These are phyloP conservation scores for Solea solea DNA, from an alignment of 2,113 vertebrate species.

Conservation along the genomic window DNA sequence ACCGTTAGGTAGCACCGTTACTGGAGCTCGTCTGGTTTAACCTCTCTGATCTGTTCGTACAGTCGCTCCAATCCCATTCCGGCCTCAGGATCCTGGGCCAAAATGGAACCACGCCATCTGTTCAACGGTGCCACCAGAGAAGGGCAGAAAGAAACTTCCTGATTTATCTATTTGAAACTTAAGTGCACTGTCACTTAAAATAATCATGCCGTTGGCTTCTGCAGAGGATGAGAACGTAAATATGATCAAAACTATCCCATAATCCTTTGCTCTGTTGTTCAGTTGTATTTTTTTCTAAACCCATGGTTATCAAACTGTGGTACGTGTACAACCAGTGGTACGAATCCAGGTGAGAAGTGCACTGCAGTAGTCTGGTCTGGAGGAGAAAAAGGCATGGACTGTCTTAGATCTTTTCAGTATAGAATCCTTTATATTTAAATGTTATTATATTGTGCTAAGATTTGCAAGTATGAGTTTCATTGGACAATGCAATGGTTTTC, in stretches of 20 bases:
- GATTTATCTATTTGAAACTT: conserved; percentile 5
- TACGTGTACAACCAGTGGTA: no score
- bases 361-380: no score
- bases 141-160: conserved; percentile 18
- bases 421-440: no score
- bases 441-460: no score
- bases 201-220: not conserved
- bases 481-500: no score
- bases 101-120: conserved; percentile 49
- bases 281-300: not conserved
- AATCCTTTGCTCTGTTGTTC: not conserved
- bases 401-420: no score
- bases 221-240: not conserved
- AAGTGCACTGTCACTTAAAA: not conserved
- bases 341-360: no score
- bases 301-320: no score
- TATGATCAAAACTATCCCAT: not conserved
- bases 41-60: conserved; percentile 65
- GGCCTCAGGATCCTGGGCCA: conserved; percentile 21
- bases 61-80: conserved; percentile 66
- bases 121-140: not conserved
- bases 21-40: conserved; percentile 66
- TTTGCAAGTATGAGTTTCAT: no score
- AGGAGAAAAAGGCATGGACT: no score
- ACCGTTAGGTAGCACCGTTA: conserved; percentile 36